Percentiles rank a stretch among this genome's conserved stretches.
These are phyloP conservation scores for Syrista parreyssii DNA, from an alignment of 2,888 invertebrate genomes.

Conservation along the genomic window DNA sequence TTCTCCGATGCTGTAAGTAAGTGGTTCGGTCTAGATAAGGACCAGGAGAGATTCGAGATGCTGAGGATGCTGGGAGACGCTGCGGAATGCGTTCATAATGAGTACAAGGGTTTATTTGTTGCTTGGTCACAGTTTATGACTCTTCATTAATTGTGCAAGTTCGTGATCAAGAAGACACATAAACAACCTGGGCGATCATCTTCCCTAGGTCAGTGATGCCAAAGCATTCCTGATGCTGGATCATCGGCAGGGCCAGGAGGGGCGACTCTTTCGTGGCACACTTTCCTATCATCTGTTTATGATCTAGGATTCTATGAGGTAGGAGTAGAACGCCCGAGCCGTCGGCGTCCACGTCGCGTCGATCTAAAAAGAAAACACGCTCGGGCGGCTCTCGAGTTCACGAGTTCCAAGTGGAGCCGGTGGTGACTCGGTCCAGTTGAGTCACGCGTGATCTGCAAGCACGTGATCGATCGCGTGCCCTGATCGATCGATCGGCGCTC, in stretches of 20 bases:
- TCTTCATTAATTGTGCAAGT: no score
- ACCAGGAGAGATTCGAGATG: conserved; percentile 22
- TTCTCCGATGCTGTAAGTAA: conserved; percentile 21
- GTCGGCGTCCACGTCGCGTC: neutral
- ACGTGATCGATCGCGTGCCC: conserved; percentile 20
- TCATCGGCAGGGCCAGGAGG: no score
- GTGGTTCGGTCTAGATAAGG: conserved; percentile 30
- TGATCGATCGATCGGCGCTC: conserved; percentile 33
- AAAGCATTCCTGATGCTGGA: no score
- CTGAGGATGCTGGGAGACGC: conserved; percentile 12
- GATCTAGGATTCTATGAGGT: neutral
- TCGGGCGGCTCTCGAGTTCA: neutral
- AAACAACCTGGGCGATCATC: no score
- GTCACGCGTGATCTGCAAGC: conserved; percentile 38
- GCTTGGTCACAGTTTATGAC: no score
- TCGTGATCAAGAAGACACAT: no score
- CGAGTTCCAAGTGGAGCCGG: no score
- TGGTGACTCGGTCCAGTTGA: conserved; percentile 19
- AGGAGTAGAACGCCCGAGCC: no score
- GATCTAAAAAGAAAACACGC: conserved; percentile 12
- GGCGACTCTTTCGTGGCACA: no score
- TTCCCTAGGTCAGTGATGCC: no score
- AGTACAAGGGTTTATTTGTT: conserved; percentile 2
- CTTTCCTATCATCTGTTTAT: neutral
- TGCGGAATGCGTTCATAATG: conserved; percentile 41